phyloP scores from a whole-genome alignment of 2,797 vertebrate genomes.

The Nyctibius grandis region DNA sequence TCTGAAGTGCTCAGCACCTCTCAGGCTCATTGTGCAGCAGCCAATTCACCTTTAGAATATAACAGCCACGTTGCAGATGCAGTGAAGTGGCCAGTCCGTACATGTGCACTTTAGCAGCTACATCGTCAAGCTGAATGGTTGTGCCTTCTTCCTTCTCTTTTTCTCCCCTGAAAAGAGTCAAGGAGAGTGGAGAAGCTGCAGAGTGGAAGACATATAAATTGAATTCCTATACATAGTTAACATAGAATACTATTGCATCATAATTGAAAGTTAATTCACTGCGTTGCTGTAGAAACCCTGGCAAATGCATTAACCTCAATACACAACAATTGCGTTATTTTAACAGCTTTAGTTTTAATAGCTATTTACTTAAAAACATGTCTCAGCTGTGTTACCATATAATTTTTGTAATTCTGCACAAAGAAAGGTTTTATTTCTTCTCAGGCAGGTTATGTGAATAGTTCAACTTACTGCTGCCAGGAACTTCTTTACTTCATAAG shows the following conservation, averaged over 20 bases:
- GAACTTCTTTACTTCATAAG: background rate
- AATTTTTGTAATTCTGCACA: conserved; percentile 30
- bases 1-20: background rate
- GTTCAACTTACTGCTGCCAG: background rate
- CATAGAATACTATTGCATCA: conserved; percentile 42
- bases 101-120: background rate
- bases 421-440: background rate
- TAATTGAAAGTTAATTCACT: conserved; percentile 67
- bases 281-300: conserved; percentile 73
- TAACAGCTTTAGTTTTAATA: conserved; percentile 69
- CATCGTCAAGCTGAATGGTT: background rate
- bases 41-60: background rate
- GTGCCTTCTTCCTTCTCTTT: background rate
- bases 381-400: conserved; percentile 56
- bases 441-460: background rate
- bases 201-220: conserved; percentile 3
- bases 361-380: conserved; percentile 63
- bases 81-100: background rate
- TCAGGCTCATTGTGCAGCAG: background rate
- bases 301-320: conserved; percentile 72
- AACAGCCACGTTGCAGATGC: background rate
- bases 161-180: background rate
- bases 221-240: conserved; percentile 27
- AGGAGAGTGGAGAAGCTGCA: background rate
- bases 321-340: conserved; percentile 62